Base-by-base conservation (phyloP, 2,113 vertebrate genomes). In the Psophia crepitans region DNA sequence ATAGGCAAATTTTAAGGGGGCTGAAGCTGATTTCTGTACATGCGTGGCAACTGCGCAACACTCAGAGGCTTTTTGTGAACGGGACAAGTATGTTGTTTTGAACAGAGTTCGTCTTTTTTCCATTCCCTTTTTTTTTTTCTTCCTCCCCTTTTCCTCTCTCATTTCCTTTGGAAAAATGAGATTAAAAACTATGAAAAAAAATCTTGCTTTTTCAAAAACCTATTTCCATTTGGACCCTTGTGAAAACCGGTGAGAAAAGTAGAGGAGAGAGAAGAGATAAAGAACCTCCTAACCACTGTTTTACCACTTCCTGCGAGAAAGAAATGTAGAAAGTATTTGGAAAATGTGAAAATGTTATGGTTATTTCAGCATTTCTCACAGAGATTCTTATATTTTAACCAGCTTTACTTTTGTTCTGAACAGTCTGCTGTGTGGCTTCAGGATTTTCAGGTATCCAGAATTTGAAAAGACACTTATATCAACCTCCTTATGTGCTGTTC, bases 121-220 rank as follows among this genome's bases (percentile, higher is more conserved):
- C 23, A 11, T 3, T 66, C 8, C 2, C 22, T 33, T 21, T 44
- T 43, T 51, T 21, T 3, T 21, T 22, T 4, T 16, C 3, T 13
- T 5, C 11, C 48, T 89, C 57, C 27, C 65, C 30, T 39, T 95
- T 94, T 75, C 8, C 30, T 80, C 26, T 74, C 41, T 39, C 26
- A 56, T 91, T 91, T 87, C 78, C 58, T 83, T 85, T 84, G 63
- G 46, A 58, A 94, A 94, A 83, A 77, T 23, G 28, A 87, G 22
- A 24, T 46, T 46, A 69, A 78, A 49, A 75, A 17, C 15, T 43
- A n/a, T 46, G 39, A 65, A 66, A 89, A 85, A 68, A 66, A 48
- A 5, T 0, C 5, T 32, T 44, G 1, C 1, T 22, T 51, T 74
- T 81, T n/a, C 1, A 24, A 49, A 61, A 74, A 57, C 7, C 4